Conservation (phyloP, 2,797 vertebrate genomes). For the Sparidentex hasta region DNA sequence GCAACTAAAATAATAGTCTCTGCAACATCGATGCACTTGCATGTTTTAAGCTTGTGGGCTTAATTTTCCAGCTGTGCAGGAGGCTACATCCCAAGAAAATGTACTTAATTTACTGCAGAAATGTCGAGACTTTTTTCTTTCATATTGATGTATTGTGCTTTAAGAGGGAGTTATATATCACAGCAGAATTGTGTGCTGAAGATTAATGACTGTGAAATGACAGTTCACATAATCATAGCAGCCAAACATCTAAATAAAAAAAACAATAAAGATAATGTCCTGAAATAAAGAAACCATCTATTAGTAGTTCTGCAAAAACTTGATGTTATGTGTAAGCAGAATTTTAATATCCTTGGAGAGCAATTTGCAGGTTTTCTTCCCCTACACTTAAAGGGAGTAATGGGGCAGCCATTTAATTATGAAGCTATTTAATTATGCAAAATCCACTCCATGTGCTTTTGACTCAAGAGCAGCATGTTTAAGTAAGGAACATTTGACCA, state of each 20-base stretch:
- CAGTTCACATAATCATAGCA: background rate
- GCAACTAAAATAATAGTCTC: background rate
- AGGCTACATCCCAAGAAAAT: background rate
- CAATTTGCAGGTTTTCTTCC: conserved; percentile 1
- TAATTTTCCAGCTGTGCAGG: background rate
- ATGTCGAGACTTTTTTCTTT: background rate
- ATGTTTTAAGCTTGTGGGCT: background rate
- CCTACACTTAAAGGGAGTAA: background rate
- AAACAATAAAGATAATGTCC: background rate
- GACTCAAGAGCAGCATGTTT: background rate
- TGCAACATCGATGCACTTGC: background rate
- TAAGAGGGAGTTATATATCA: background rate
- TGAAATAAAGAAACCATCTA: background rate
- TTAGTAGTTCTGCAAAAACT: background rate
- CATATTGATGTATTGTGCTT: background rate
- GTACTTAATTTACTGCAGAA: background rate
- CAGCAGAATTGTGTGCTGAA: background rate
- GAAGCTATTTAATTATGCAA: conserved; percentile 22
- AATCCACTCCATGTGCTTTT: background rate
- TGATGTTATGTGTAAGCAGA: background rate
- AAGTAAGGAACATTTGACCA: background rate
- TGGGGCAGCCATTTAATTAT: background rate
- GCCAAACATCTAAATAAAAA: background rate
- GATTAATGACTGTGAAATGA: background rate
- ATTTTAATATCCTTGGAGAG: conserved; percentile 6